phyloP scores from a whole-genome alignment of 37 sponge, comb jelly and placozoan genomes.

The Theonella swinhoei region DNA sequence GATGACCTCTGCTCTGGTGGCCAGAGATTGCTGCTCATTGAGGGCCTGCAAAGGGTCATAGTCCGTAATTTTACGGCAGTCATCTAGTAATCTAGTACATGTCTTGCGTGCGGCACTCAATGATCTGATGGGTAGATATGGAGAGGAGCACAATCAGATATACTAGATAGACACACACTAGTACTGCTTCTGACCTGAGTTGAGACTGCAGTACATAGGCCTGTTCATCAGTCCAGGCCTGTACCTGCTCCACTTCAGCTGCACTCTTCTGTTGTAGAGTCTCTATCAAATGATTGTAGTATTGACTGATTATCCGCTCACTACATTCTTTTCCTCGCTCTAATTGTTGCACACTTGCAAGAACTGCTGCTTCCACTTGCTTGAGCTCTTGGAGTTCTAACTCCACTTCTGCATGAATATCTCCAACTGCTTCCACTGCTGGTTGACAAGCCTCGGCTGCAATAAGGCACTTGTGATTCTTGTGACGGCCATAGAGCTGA shows the following conservation, averaged over 20 bases:
- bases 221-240: slow-evolving; percentile 40
- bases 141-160: too few relatives aligned
- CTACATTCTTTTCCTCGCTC: not conserved
- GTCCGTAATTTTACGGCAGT: not conserved
- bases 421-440: slow-evolving; percentile 14
- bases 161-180: too few relatives aligned
- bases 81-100: not conserved
- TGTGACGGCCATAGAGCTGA: slow-evolving; percentile 73
- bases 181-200: too few relatives aligned
- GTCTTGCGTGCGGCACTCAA: not conserved
- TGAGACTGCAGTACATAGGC: slow-evolving; percentile 48
- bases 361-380: slow-evolving; percentile 15
- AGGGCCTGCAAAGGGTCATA: not conserved
- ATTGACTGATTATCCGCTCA: slow-evolving; percentile 26
- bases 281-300: slow-evolving; percentile 6
- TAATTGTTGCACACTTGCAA: slow-evolving; percentile 17
- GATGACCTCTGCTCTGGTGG: not conserved
- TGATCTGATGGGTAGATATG: too few relatives aligned
- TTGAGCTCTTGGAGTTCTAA: slow-evolving; percentile 3
- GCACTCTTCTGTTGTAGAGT: slow-evolving; percentile 19
- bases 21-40: not conserved
- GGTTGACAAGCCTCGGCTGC: slow-evolving; percentile 45
- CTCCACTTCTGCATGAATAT: not conserved
- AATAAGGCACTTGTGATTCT: slow-evolving; percentile 46
- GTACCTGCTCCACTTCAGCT: slow-evolving; percentile 6